These are phyloP conservation scores for Pseudococcus longispinus DNA, from an alignment of 2,888 invertebrate species.

Conservation along the genomic window DNA sequence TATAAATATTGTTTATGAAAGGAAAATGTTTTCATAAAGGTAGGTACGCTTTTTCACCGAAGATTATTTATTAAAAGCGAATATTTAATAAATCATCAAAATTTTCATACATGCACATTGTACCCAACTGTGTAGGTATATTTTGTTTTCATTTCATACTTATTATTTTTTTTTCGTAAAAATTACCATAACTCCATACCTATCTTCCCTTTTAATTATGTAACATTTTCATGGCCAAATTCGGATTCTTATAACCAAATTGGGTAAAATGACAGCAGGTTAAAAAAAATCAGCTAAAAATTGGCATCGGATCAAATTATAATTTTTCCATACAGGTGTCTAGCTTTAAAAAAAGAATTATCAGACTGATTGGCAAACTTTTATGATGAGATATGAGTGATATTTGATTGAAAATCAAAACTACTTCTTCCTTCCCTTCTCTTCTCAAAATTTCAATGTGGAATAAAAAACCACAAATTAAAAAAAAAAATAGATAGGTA, in stretches of 20 bases:
- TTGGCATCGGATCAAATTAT: background rate
- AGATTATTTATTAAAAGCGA: background rate
- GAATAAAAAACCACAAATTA: no score
- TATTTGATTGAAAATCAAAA: no score
- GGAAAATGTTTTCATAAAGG: background rate
- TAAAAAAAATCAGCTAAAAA: background rate
- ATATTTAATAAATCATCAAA: background rate
- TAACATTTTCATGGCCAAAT: background rate
- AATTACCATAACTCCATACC: background rate
- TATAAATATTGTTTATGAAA: no score
- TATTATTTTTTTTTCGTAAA: background rate
- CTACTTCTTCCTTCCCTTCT: no score
- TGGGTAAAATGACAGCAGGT: background rate
- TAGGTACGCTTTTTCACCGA: background rate
- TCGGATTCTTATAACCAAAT: background rate
- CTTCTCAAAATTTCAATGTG: no score
- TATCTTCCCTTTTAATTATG: background rate
- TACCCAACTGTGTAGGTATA: background rate
- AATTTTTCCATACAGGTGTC: background rate
- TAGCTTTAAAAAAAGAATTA: background rate
- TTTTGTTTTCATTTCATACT: background rate
- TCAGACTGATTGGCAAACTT: background rate
- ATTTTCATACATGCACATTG: background rate
- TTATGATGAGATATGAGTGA: no score
- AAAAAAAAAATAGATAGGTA: no score